phyloP scores from a whole-genome alignment of 2,888 invertebrate species.

The Pollenia angustigena region DNA sequence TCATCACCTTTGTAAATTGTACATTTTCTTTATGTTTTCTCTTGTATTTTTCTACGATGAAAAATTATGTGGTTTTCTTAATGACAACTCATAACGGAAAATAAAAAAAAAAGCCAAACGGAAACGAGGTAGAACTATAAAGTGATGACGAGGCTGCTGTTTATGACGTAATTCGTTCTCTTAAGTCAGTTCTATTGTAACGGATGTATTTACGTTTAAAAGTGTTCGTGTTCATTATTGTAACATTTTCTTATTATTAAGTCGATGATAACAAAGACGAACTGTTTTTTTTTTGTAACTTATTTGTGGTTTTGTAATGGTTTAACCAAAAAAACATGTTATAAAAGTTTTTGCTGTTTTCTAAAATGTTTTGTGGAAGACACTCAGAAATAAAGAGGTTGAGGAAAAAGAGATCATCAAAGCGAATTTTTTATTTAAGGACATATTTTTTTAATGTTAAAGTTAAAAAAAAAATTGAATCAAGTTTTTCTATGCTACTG shows the following conservation, averaged over 20 bases:
- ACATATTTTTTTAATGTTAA: too few relatives aligned
- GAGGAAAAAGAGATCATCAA: neutral
- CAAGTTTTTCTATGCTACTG: too few relatives aligned
- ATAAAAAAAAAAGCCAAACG: constrained; percentile 7
- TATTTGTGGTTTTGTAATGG: constrained; percentile 3
- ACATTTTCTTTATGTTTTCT: neutral
- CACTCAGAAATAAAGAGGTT: neutral
- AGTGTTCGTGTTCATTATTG: constrained; percentile 25
- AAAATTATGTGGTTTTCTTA: constrained; percentile 26
- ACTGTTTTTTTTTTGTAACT: neutral
- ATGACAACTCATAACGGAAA: constrained; percentile 47
- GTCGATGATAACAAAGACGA: constrained; percentile 26
- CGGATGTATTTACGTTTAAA: neutral
- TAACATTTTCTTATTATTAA: neutral
- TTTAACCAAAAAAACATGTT: neutral
- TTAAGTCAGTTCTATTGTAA: constrained; percentile 14
- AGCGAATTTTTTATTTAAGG: neutral
- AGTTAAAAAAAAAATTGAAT: too few relatives aligned
- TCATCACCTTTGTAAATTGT: neutral
- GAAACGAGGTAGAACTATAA: constrained; percentile 32
- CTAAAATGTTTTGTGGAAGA: neutral
- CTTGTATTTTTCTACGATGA: neutral
- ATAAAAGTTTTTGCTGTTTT: neutral
- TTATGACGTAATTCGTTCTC: constrained; percentile 3
- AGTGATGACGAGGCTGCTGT: constrained; percentile 33